Evolutionary conservation across 1,140 invertebrate species (phyloP), one percentile per base, ranked within the genome.

Genomic region (Meteorus sp.): DNA sequence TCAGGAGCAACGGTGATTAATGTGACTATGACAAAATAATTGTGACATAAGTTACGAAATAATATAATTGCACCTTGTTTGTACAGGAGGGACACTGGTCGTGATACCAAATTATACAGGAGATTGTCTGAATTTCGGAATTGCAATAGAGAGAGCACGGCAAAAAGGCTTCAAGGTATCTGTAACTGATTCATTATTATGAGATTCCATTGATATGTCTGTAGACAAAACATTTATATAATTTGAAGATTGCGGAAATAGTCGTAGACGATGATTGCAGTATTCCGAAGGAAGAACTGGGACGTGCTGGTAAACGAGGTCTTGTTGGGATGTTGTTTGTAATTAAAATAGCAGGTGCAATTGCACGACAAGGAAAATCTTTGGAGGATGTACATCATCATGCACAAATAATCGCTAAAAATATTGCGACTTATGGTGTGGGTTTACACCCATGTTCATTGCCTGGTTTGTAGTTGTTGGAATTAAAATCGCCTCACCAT

Each of bases 71-170:
- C n/a, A n/a, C n/a, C 27, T 37, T 33, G 4, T 22, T 51, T 70
- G 9, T 81, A 33, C 47, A 90, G 89, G 80, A 60, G 92, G 90
- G 22, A 84, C 88, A 44, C 67, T 94, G 3, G 81, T 93, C 0
- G 79, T 93, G 13, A 84, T 93, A 5, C 87, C 88, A 7, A 95
- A 95, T 80, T 95, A 95, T 71, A 95, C 93, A 4, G 92, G 92
- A 0, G 93, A 95, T 69, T 78, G 91, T 64, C 75, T 95, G 2
- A 94, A 94, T 74, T 94, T 94, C 78, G 92, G 92, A 13, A 83
- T 91, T 72, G 90, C 91, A 1, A 81, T 88, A 35, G 90, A 94
- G 72, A 84, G 86, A 68, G 88, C 87, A 1, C 86, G 80, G 70
- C 79, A 79, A 35, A 74, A 82, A 61, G 87, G 86, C 0, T 79